These are phyloP conservation scores for Macrophya annulata DNA, from an alignment of 2,888 invertebrate genomes.

Conservation along the genomic window DNA sequence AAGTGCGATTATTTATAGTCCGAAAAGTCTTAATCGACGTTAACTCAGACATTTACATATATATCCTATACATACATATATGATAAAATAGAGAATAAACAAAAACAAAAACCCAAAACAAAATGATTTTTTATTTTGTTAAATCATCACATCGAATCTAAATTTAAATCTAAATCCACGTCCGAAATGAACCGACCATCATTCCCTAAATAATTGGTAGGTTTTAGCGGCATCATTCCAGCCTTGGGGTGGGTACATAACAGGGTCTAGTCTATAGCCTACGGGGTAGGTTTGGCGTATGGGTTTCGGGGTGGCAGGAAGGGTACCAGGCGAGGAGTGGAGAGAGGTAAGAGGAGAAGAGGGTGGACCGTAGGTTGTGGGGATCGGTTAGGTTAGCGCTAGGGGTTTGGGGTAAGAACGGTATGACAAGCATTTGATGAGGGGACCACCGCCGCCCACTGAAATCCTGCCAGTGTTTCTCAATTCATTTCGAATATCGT, in stretches of 20 bases:
- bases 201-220: conserved; percentile 64
- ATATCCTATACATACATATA: background rate
- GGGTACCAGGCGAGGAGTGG: conserved; percentile 37
- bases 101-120: too few species aligned
- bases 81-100: too few species aligned
- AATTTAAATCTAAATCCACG: conserved; percentile 51
- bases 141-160: conserved; percentile 10
- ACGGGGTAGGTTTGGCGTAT: conserved; percentile 60
- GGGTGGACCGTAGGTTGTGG: conserved; percentile 61
- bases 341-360: conserved; percentile 37
- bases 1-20: too few species aligned
- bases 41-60: too few species aligned
- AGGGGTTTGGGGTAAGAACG: conserved; percentile 74
- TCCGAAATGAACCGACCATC: conserved; percentile 44
- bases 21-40: background rate
- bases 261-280: conserved; percentile 55
- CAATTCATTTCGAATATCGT: conserved; percentile 61
- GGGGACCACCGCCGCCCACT: conserved; percentile 76
- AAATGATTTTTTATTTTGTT: background rate
- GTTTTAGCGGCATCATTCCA: conserved; percentile 75
- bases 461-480: conserved; percentile 73
- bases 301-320: conserved; percentile 66
- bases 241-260: conserved; percentile 67
- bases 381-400: conserved; percentile 70
- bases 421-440: conserved; percentile 78